phyloP scores from a whole-genome alignment of 1,140 invertebrate genomes.

The Bombus sylvicola region DNA sequence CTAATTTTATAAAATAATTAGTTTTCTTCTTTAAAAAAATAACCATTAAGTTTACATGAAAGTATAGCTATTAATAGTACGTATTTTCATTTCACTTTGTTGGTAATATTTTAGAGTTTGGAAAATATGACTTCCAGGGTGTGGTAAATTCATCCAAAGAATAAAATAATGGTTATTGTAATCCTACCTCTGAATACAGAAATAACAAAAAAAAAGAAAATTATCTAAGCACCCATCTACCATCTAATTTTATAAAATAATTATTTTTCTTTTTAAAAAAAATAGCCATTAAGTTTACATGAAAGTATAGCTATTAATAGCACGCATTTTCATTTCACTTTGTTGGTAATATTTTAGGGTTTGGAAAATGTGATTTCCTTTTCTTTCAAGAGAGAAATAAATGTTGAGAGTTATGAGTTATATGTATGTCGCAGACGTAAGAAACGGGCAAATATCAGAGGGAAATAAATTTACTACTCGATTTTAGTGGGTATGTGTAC shows the following conservation, averaged over 20 bases:
- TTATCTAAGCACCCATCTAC: accelerated
- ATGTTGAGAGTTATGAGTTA: conserved; percentile 1
- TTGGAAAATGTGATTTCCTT: not conserved
- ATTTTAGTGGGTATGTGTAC: conserved; percentile 8
- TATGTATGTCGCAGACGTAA: not conserved
- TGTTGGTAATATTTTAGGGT: not conserved
- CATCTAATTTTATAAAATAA: too few relatives aligned
- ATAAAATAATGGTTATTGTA: too few relatives aligned
- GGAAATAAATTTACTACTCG: not conserved
- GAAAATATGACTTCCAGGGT: too few relatives aligned
- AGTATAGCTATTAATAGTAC: not conserved
- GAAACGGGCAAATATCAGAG: conserved; percentile 6
- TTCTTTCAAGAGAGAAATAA: not conserved
- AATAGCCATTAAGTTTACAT: too few relatives aligned
- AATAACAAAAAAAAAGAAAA: too few relatives aligned
- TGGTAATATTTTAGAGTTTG: not conserved
- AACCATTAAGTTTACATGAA: too few relatives aligned
- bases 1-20: not conserved
- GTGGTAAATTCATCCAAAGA: too few relatives aligned
- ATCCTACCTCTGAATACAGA: too few relatives aligned
- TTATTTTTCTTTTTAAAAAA: too few relatives aligned
- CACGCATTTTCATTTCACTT: not conserved
- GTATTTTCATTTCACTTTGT: not conserved
- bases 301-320: not conserved
- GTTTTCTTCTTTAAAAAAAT: too few relatives aligned